Evolutionary conservation across 2,888 invertebrate genomes (phyloP), one percentile per base, ranked within the genome.

Genomic region (Frankliniella intonsa): DNA sequence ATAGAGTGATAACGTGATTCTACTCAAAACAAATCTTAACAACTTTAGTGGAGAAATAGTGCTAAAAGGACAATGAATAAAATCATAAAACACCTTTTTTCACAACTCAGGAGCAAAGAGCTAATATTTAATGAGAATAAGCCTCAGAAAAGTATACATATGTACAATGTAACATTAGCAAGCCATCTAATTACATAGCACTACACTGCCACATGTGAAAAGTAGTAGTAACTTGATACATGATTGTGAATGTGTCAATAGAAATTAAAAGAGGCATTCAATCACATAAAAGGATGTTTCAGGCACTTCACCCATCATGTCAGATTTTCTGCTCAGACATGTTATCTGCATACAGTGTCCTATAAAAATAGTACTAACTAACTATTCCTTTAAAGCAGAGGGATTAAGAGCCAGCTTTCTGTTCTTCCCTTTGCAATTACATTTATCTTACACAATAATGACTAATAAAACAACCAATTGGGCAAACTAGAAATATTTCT

Each of bases 401-500:
- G 38, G 38, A 38, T 38, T 38, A 38, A 38, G 38, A 38, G 38
- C 38, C 38, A 3, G 38, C 38, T 38, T 38, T 38, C 38, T 38
- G 38, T 38, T 38, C 38, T 38, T 2, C 38, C 38, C 38, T 5
- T 38, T 38, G 38, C 38, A 38, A 38, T 3, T 38, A 38, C 38
- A 38, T 38, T 76, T 76, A 76, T 22, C 69, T 76, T 76, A 76
- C 25, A 76, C 12, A 76, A 76, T 76, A 76, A 76, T 76, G 69
- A 76, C 69, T 76, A 76, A 25, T 76, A 76, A 25, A 25, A 76
- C 25, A 25, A 76, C 69, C 25, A 25, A 25, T 8, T 11, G 69
- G 69, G 11, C 69, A 76, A 76, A 22, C 69, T 76, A 76, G 25
- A 76, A 76, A 76, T 76, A 76, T 76, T 76, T 76, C 69, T 76